phyloP scores from a whole-genome alignment of 2,888 invertebrate species.

The Lamproptera curius region DNA sequence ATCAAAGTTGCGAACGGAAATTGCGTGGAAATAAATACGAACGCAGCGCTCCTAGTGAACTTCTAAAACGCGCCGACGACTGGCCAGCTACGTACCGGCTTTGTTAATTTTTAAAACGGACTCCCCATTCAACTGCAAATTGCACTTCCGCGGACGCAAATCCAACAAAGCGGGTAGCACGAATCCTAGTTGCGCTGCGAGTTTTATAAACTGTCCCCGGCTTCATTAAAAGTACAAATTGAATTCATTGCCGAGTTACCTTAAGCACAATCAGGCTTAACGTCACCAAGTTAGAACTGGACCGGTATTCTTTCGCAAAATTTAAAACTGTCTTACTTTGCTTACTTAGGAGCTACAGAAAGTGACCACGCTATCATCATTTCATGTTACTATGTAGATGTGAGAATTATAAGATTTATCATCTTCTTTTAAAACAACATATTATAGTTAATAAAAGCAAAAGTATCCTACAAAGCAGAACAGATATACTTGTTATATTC shows the following conservation, averaged over 20 bases:
- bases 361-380: no score
- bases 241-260: conserved; percentile 25
- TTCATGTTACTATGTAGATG: no score
- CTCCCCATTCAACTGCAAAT: conserved; percentile 42
- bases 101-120: conserved; percentile 62
- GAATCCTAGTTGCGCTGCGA: conserved; percentile 35
- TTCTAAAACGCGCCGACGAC: conserved; percentile 53
- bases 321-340: no score
- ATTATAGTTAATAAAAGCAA: no score
- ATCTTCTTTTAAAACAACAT: no score
- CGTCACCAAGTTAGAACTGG: no score
- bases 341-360: no score
- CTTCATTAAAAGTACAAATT: conserved; percentile 29
- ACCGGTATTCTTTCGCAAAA: no score
- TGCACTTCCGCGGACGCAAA: conserved; percentile 44
- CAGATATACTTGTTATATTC: no score
- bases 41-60: conserved; percentile 53
- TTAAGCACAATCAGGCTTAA: conserved; percentile 15
- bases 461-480: no score
- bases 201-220: conserved; percentile 28
- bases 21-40: conserved; percentile 63
- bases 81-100: conserved; percentile 50
- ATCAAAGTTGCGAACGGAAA: conserved; percentile 60
- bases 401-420: no score
- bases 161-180: conserved; percentile 25